These are phyloP conservation scores for Maniola jurtina DNA, from an alignment of 1,140 invertebrate genomes.

Conservation along the genomic window DNA sequence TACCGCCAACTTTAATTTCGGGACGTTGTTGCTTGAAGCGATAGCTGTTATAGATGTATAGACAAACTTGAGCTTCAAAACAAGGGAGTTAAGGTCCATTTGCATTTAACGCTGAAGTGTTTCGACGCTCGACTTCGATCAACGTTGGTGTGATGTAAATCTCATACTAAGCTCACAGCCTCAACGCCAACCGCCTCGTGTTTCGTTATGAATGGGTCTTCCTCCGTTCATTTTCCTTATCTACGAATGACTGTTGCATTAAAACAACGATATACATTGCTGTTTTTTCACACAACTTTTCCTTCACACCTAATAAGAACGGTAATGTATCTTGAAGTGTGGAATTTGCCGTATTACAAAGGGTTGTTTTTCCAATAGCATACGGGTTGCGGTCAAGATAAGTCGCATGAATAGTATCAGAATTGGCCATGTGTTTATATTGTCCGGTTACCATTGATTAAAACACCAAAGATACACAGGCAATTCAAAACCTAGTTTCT, in stretches of 20 bases:
- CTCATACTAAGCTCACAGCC: neutral
- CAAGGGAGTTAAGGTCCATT: too few species aligned
- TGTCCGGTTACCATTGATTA: neutral
- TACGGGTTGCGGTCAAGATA: slow-evolving; percentile 12
- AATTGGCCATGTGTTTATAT: slow-evolving; percentile 5
- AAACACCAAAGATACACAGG: neutral
- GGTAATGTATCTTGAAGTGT: slow-evolving; percentile 1
- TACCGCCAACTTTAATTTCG: too few species aligned
- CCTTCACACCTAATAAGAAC: neutral
- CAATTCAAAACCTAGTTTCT: too few species aligned
- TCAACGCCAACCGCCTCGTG: neutral
- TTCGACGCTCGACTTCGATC: too few species aligned
- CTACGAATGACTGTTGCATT: neutral
- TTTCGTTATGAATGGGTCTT: slow-evolving; percentile 5
- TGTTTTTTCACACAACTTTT: neutral
- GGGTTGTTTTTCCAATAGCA: slow-evolving; percentile 3
- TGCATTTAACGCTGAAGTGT: too few species aligned
- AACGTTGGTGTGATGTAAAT: too few species aligned
- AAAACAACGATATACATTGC: neutral
- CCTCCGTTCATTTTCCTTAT: slow-evolving; percentile 9
- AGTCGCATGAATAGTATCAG: slow-evolving; percentile 12
- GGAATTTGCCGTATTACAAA: neutral
- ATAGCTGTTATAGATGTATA: too few species aligned
- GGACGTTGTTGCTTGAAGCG: too few species aligned
- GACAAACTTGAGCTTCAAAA: too few species aligned